phyloP scores from a whole-genome alignment of 1,140 invertebrate genomes.

The Eriosoma lanigerum region DNA sequence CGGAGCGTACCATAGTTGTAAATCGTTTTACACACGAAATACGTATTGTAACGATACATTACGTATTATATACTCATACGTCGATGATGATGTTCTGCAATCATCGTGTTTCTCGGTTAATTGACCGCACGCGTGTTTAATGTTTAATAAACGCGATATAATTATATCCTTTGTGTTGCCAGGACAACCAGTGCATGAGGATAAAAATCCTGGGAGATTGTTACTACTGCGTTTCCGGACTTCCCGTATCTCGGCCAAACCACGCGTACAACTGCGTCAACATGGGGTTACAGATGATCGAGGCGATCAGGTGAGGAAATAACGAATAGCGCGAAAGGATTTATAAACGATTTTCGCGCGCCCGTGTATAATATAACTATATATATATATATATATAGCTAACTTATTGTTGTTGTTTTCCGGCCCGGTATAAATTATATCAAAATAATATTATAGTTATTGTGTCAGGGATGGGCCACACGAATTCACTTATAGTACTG shows the following conservation, averaged over 20 bases:
- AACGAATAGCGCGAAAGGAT: too few species aligned
- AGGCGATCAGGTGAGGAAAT: slow-evolving; percentile 79
- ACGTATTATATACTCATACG: too few species aligned
- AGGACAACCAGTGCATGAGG: slow-evolving; percentile 93
- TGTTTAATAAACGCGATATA: not conserved
- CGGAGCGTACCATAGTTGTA: too few species aligned
- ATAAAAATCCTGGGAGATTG: slow-evolving; percentile 96
- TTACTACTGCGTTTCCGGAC: slow-evolving; percentile 93
- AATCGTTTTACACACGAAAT: too few species aligned
- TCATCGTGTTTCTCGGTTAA: not conserved
- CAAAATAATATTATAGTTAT: too few species aligned
- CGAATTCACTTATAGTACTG: too few species aligned
- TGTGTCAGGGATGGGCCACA: too few species aligned
- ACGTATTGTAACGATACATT: too few species aligned
- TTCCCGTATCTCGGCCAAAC: slow-evolving; percentile 87
- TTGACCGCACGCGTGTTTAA: too few species aligned
- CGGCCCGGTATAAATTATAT: too few species aligned
- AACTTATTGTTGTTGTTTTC: not conserved
- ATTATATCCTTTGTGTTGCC: slow-evolving; percentile 56
- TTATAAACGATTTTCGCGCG: too few species aligned
- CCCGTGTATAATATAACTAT: not conserved
- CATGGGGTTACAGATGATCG: slow-evolving; percentile 96
- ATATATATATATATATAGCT: not conserved
- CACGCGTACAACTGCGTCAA: slow-evolving; percentile 95
- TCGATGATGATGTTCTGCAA: too few species aligned